Conservation (phyloP, 2,888 invertebrate genomes). For the Scaptodrosophila latifasciaeformis region DNA sequence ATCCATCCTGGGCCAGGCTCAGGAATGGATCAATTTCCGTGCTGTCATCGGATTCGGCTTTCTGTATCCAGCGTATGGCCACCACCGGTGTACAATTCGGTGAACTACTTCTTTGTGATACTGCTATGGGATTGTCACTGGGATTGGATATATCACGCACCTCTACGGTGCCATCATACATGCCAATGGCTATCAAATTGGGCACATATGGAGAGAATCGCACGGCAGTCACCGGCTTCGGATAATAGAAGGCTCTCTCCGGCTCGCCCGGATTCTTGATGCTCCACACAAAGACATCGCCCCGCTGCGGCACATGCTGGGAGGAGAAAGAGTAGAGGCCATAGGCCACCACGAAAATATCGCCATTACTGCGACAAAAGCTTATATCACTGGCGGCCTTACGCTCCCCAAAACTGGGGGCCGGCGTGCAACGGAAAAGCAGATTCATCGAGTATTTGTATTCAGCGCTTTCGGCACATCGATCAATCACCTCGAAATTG, state of each 20-base stretch:
- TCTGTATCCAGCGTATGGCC: conserved; percentile 80
- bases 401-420: conserved; percentile 70
- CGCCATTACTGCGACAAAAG: conserved; percentile 81
- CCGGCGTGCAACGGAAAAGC: conserved; percentile 81
- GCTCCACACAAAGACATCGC: conserved; percentile 85
- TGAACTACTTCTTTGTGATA: conserved; percentile 78
- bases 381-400: conserved; percentile 79
- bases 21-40: conserved; percentile 78
- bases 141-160: conserved; percentile 82
- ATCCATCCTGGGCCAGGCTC: conserved; percentile 80
- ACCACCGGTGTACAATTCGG: conserved; percentile 82
- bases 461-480: conserved; percentile 78
- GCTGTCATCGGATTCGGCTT: conserved; percentile 29
- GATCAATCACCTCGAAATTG: conserved; percentile 79
- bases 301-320: conserved; percentile 76
- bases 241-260: conserved; percentile 81
- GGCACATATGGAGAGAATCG: conserved; percentile 83
- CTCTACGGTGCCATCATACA: conserved; percentile 83
- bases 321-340: conserved; percentile 80
- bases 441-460: conserved; percentile 81
- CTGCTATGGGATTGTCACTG: conserved; percentile 76
- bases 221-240: conserved; percentile 80
- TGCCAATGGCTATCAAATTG: conserved; percentile 84
- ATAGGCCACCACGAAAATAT: conserved; percentile 85
- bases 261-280: conserved; percentile 87